Evolutionary conservation across 2,888 invertebrate species (phyloP), one percentile per base, ranked within the genome.

Genomic region (Andrena camellia): DNA sequence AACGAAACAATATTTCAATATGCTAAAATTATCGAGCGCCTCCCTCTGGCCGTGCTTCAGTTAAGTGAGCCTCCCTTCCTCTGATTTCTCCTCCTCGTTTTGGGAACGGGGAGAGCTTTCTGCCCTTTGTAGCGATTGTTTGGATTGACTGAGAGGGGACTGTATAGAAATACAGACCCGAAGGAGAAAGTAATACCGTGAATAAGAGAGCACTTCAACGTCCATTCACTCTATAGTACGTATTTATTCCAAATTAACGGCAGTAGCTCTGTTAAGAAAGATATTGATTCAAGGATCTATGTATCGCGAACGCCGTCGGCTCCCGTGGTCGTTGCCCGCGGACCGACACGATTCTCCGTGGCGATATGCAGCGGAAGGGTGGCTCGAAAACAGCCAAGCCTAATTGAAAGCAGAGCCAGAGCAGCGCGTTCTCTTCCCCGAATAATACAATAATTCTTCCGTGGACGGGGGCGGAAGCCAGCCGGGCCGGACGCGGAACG

Each of bases 1-100:
- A 79, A 76, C 78, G 77, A 82, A 82, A 82, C 81, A 83, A 85
- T 86, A 85, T 85, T 75, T 85, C 83, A 77, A 83, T 81, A 83
- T 85, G 82, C 74, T 83, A 83, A 86, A 86, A 85, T 86, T 81
- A 88, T 83, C 78, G 57, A 81, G 23, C 72, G 62, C 64, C 67
- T 23, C 48, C 20, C 52, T 63, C 54, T 6, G 48, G 71, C 63
- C 50, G 17, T 74, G 6, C 59, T 71, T 73, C 35, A 8, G 33
- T 31, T 59, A 77, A 72, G 31, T 60, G 63, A 52, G 70, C 42
- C 79, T 17, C 17, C 17, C 42, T 42, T 42, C 17, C 69, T 42
- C 66, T 42, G 13, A 52, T 64, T 23, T 59, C 54, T n/a, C 31
- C 29, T 60, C 78, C 66, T 42, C 33, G 20, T 66, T 31, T 73